phyloP scores from a whole-genome alignment of 2,113 vertebrate genomes.

The Pygoscelis antarcticus region DNA sequence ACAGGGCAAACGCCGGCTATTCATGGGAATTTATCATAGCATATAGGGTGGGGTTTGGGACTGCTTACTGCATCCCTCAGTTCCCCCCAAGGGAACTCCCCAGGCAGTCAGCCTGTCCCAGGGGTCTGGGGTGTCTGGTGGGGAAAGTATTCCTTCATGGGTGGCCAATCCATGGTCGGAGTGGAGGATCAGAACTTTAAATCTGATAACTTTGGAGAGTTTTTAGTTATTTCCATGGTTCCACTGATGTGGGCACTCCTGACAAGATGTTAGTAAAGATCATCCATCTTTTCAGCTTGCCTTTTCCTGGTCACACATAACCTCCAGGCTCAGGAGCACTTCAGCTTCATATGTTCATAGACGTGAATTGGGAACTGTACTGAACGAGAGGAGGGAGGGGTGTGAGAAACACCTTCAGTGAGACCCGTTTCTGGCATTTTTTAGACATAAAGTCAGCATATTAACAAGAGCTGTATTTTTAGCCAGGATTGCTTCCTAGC shows the following conservation, averaged over 20 bases:
- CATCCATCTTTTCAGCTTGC: neutral
- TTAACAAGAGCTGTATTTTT: conserved; percentile 33
- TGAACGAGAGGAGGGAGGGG: neutral
- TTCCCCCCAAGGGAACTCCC: neutral
- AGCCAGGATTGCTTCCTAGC: conserved; percentile 37
- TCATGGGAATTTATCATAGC: neutral
- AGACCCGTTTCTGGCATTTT: neutral
- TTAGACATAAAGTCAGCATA: neutral
- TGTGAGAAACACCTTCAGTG: neutral
- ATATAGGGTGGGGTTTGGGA: neutral
- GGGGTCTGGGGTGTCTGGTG: neutral
- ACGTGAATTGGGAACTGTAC: accelerated
- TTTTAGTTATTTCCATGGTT: neutral
- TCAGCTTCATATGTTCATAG: neutral
- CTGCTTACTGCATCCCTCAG: no score
- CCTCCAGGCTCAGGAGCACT: neutral
- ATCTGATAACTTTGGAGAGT: neutral
- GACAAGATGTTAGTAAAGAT: neutral
- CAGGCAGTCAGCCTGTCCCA: neutral
- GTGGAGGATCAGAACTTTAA: neutral
- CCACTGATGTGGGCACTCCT: neutral
- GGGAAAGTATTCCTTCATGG: neutral
- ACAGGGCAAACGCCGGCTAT: neutral
- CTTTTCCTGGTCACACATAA: neutral
- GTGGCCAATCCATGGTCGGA: neutral